Evolutionary conservation across 2,113 vertebrate species (phyloP), one percentile per base, ranked within the genome.

Genomic region (Brienomyrus brachyistius): DNA sequence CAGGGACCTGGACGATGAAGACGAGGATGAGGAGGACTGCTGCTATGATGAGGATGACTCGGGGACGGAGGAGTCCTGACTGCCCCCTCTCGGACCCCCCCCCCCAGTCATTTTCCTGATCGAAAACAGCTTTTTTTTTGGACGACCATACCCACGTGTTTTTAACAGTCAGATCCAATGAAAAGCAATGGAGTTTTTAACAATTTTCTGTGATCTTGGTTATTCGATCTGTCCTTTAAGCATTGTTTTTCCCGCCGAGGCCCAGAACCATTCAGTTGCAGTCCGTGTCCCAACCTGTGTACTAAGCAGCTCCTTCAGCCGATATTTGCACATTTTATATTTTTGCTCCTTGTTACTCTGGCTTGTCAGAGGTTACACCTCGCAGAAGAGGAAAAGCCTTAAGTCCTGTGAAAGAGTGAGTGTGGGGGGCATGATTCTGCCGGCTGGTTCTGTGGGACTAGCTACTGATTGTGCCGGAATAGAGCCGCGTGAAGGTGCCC

Each of bases 61-160:
- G 0, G 97, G 97, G 92, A 97, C 96, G 0, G 98, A 99, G 94
- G 97, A 97, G 92, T 98, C 97, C 91, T 99, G 98, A 99, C 95
- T 17, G 90, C 50, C 4, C 2, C 74, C 21, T 45, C 62, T 47
- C 0, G 1, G 4, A 0, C 86, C 45, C 35, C 2, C 40, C 31
- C 66, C 70, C 9, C 43, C 27, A 15, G 15, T 59, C n/a, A 3
- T 8, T 43, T 89, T 56, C 17, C 17, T 77, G 85, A 31, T 40
- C 87, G 13, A 54, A 31, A 82, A 90, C 80, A 87, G 77, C 66
- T 62, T 59, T 89, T 83, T 40, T 90, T 89, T 85, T 70, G 35
- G 90, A 88, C 74, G 83, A 43, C 91, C 90, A 92, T 92, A 91
- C 89, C 91, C 88, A 66, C 82, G 40, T 91, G 91, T 90, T 91